These are phyloP conservation scores for Neoaliturus tenellus DNA, from an alignment of 2,888 invertebrate species.

Conservation along the genomic window DNA sequence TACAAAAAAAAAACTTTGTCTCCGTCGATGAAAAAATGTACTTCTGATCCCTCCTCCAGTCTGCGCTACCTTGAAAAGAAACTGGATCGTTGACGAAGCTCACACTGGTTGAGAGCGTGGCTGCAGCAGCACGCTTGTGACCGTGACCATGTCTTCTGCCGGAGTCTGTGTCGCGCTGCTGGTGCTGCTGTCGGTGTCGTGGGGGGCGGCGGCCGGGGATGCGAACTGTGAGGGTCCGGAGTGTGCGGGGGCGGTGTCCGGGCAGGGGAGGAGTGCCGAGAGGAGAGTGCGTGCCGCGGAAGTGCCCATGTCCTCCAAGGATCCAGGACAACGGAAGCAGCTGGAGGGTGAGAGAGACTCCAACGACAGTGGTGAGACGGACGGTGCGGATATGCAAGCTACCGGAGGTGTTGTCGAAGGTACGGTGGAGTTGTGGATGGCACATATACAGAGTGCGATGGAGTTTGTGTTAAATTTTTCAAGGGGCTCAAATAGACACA, in stretches of 20 bases:
- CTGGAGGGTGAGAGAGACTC: neutral
- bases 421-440: too few relatives aligned
- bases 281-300: neutral
- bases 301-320: too few relatives aligned
- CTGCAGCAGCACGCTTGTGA: neutral
- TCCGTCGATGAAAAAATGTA: neutral
- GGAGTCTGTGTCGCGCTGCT: neutral
- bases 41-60: neutral
- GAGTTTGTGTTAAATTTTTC: too few relatives aligned
- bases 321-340: neutral
- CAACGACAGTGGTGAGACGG: neutral
- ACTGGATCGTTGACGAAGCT: conserved; percentile 5
- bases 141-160: neutral
- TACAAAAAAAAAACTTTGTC: neutral
- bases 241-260: too few relatives aligned
- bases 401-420: neutral
- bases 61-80: conserved; percentile 9
- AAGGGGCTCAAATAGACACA: too few relatives aligned
- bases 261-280: neutral
- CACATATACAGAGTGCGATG: too few relatives aligned
- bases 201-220: neutral
- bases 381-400: neutral
- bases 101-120: neutral
- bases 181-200: neutral
- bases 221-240: neutral